Evolutionary conservation across 2,888 invertebrate genomes (phyloP).

Genomic region (Mimachlamys varia): DNA sequence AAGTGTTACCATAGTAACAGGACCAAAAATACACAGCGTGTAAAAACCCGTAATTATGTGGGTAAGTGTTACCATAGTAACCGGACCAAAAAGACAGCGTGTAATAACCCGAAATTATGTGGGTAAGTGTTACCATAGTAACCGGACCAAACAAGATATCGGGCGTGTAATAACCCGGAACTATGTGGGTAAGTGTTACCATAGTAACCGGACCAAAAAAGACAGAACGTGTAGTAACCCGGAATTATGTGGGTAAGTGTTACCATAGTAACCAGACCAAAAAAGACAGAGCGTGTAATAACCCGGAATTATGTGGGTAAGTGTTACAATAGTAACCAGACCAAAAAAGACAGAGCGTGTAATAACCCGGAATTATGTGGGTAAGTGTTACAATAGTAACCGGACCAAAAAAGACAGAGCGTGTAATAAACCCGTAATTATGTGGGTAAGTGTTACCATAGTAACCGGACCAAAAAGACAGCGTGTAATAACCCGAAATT

Average conservation of each 20-base stretch:
- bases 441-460: constrained; percentile 58
- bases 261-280: constrained; percentile 45
- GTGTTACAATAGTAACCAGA: constrained; percentile 48
- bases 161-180: constrained; percentile 58
- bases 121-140: constrained; percentile 50
- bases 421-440: constrained; percentile 56
- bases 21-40: constrained; percentile 64
- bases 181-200: constrained; percentile 59
- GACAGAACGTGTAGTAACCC: constrained; percentile 62
- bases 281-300: constrained; percentile 63
- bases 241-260: constrained; percentile 59
- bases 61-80: constrained; percentile 49
- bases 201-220: constrained; percentile 54
- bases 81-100: constrained; percentile 61
- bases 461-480: constrained; percentile 57
- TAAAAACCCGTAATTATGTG: constrained; percentile 55
- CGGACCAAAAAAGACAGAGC: constrained; percentile 60
- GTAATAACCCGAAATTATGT: constrained; percentile 59
- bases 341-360: constrained; percentile 64
- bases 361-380: constrained; percentile 56
- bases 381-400: constrained; percentile 47
- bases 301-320: constrained; percentile 59
- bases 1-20: constrained; percentile 17
- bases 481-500: constrained; percentile 56
- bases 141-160: constrained; percentile 55